Evolutionary conservation across 1,140 invertebrate species (phyloP).

Genomic region (Drosophila jambulina): DNA sequence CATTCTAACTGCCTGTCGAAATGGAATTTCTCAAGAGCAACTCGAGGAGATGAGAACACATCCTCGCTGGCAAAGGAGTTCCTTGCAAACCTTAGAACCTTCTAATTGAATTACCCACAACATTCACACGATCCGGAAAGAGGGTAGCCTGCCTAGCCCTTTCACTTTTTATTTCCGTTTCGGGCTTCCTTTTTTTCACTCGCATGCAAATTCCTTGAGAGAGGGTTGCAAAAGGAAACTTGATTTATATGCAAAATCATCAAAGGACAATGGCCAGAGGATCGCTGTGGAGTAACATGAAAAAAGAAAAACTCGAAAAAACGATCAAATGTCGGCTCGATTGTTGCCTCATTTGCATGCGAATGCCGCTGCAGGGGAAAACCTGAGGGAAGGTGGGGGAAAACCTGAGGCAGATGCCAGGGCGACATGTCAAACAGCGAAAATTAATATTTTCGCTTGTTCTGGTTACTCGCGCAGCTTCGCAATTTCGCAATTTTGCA

Average conservation of each 20-base stretch:
- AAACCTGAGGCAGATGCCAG: slow-evolving; percentile 39
- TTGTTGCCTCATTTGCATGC: slow-evolving; percentile 78
- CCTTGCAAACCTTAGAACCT: slow-evolving; percentile 11
- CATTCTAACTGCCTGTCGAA: slow-evolving; percentile 77
- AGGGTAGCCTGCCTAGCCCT: slow-evolving; percentile 29
- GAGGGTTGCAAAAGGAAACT: slow-evolving; percentile 70
- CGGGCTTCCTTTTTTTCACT: neutral
- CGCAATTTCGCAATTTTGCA: slow-evolving; percentile 46
- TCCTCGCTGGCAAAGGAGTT: neutral
- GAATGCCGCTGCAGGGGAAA: slow-evolving; percentile 52
- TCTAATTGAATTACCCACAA: slow-evolving; percentile 66
- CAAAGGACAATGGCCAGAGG: slow-evolving; percentile 42
- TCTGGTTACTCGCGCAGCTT: slow-evolving; percentile 55
- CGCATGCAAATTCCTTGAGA: slow-evolving; percentile 77
- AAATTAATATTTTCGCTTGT: slow-evolving; percentile 79
- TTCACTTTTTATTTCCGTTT: slow-evolving; percentile 51
- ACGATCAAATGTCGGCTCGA: slow-evolving; percentile 78
- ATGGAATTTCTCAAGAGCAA: slow-evolving; percentile 66
- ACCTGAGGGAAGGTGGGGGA: slow-evolving; percentile 20
- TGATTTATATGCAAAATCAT: slow-evolving; percentile 78
- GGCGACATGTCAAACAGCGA: slow-evolving; percentile 74
- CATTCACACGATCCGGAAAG: slow-evolving; percentile 59
- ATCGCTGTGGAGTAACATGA: slow-evolving; percentile 15
- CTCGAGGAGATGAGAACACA: slow-evolving; percentile 30
- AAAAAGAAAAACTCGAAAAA: slow-evolving; percentile 42